Evolutionary conservation across 1,140 invertebrate species (phyloP).

Genomic region (Drosophila paulistorum): DNA sequence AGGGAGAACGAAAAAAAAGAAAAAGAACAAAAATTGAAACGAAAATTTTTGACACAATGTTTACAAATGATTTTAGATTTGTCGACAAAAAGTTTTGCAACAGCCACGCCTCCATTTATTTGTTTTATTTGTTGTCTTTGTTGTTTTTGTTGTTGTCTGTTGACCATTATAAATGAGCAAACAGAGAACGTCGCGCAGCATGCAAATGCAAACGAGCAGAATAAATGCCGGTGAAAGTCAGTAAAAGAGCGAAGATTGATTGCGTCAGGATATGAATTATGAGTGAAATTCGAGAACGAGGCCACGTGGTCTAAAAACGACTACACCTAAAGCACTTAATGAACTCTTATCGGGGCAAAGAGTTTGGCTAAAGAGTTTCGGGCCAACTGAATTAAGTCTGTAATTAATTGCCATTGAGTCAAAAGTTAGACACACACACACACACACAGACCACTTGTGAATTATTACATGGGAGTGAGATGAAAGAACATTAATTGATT

Average conservation of each 20-base stretch:
- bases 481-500: background rate
- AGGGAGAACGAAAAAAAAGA: background rate
- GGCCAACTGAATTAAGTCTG: slow-evolving; percentile 1
- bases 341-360: slow-evolving; percentile 18
- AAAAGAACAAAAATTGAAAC: background rate
- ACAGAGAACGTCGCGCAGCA: slow-evolving; percentile 39
- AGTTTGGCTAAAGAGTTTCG: background rate
- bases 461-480: background rate
- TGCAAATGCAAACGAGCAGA: slow-evolving; percentile 47
- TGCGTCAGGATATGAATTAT: slow-evolving; percentile 49
- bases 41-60: slow-evolving; percentile 49
- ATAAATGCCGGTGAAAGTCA: slow-evolving; percentile 29
- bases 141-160: background rate
- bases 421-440: slow-evolving; percentile 4
- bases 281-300: slow-evolving; percentile 25
- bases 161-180: slow-evolving; percentile 58
- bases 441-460: background rate
- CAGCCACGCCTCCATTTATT: slow-evolving; percentile 35
- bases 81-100: slow-evolving; percentile 15
- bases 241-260: slow-evolving; percentile 45
- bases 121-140: background rate
- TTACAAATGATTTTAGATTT: slow-evolving; percentile 59
- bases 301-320: slow-evolving; percentile 5
- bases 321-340: slow-evolving; percentile 1
- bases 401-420: background rate